These are phyloP conservation scores for Papilio polytes DNA, from an alignment of 1,140 invertebrate species.

Conservation along the genomic window DNA sequence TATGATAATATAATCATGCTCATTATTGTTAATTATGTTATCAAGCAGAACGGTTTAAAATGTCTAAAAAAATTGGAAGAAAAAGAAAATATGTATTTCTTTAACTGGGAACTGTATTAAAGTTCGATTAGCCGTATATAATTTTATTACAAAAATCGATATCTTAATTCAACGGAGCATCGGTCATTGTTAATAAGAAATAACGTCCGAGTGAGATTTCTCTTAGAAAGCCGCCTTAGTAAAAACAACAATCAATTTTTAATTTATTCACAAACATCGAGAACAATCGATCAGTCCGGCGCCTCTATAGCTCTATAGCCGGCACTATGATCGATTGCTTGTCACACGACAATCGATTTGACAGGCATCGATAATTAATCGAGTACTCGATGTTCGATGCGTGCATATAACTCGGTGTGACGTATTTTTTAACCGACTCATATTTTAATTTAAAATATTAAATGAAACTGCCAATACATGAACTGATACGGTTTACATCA, in stretches of 20 bases:
- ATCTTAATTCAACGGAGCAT: conserved; percentile 15
- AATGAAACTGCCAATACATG: conserved; percentile 15
- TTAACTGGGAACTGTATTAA: not conserved
- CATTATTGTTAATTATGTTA: too few relatives aligned
- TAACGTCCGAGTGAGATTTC: conserved; percentile 39
- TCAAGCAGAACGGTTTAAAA: too few relatives aligned
- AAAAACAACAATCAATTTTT: conserved; percentile 55
- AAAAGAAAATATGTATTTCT: not conserved
- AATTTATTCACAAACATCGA: conserved; percentile 58
- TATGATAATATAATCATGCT: too few relatives aligned
- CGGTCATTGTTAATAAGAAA: conserved; percentile 34
- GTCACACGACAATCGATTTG: conserved; percentile 50
- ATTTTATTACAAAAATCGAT: conserved; percentile 36
- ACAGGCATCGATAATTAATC: conserved; percentile 62
- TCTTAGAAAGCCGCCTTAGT: conserved; percentile 42
- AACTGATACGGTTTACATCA: conserved; percentile 9
- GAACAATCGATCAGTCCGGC: conserved; percentile 62
- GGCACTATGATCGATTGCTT: conserved; percentile 59
- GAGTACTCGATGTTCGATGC: conserved; percentile 45
- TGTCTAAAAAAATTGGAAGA: not conserved
- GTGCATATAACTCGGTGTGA: conserved; percentile 38
- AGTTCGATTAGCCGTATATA: not conserved
- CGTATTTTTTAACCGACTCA: conserved; percentile 29
- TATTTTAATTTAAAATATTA: conserved; percentile 31
- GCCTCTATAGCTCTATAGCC: conserved; percentile 48